Evolutionary conservation across 1,140 invertebrate species (phyloP).

Genomic region (Bradynema listronoti): DNA sequence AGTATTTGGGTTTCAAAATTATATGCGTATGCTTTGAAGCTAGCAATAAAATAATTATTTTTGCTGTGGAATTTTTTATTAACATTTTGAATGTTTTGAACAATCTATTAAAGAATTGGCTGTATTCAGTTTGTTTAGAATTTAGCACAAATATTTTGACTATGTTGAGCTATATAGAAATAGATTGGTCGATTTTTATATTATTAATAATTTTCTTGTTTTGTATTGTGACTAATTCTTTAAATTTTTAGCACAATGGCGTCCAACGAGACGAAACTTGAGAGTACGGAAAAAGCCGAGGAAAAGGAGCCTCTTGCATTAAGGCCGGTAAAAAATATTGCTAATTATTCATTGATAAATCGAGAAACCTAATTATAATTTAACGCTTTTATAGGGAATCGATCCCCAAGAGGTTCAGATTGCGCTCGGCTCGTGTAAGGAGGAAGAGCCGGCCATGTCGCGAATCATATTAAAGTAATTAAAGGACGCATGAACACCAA

Average conservation of each 20-base stretch:
- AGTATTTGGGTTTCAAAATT: no score
- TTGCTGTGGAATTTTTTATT: no score
- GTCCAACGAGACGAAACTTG: neutral
- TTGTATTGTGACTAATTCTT: neutral
- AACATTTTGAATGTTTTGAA: no score
- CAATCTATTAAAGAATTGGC: no score
- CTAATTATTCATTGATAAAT: neutral
- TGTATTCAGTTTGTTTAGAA: no score
- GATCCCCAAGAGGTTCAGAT: conserved; percentile 26
- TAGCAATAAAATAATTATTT: no score
- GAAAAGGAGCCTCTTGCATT: conserved; percentile 2
- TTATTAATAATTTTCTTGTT: conserved; percentile 1
- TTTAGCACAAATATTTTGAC: no score
- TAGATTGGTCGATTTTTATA: no score
- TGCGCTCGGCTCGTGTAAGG: conserved; percentile 21
- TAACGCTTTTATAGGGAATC: conserved; percentile 9
- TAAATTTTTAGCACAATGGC: neutral
- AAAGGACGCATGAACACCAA: no score
- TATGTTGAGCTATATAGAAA: no score
- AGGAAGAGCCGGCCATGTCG: conserved; percentile 22
- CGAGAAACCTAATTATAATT: neutral
- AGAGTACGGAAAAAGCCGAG: conserved; percentile 4
- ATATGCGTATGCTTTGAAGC: no score
- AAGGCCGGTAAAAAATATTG: neutral
- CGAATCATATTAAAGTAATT: conserved; percentile 26